phyloP scores from a whole-genome alignment of 2,888 invertebrate species.

The Nomada fabriciana region DNA sequence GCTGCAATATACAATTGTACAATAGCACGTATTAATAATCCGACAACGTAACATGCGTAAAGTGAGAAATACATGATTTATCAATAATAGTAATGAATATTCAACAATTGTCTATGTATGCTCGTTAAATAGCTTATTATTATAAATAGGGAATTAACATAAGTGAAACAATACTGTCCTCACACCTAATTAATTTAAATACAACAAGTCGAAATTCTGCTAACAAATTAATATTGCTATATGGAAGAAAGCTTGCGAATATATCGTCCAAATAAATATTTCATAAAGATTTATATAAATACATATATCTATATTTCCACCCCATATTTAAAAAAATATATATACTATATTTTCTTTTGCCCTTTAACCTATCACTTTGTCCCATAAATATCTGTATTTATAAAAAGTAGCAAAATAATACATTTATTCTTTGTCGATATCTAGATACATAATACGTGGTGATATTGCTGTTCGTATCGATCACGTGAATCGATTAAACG shows the following conservation, averaged over 20 bases:
- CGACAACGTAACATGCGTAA: conserved; percentile 39
- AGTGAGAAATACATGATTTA: conserved; percentile 25
- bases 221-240: conserved; percentile 15
- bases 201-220: conserved; percentile 20
- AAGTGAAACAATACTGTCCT: conserved; percentile 30
- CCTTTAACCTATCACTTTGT: conserved; percentile 9
- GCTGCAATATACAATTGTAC: conserved; percentile 27
- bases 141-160: conserved; percentile 34
- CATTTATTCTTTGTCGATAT: conserved; percentile 5
- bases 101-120: conserved; percentile 19
- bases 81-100: conserved; percentile 28
- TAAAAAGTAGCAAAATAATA: conserved; percentile 13
- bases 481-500: conserved; percentile 6
- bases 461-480: conserved; percentile 1
- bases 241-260: conserved; percentile 4
- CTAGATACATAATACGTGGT: background rate
- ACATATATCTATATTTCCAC: conserved; percentile 7
- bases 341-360: background rate
- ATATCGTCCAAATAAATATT: background rate
- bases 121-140: conserved; percentile 26
- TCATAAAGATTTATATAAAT: conserved; percentile 4
- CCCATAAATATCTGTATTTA: conserved; percentile 6
- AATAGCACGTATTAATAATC: conserved; percentile 35
- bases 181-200: conserved; percentile 15
- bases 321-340: conserved; percentile 13